Evolutionary conservation across 1,140 invertebrate species (phyloP).

Genomic region (Gyrodactylus salaris): DNA sequence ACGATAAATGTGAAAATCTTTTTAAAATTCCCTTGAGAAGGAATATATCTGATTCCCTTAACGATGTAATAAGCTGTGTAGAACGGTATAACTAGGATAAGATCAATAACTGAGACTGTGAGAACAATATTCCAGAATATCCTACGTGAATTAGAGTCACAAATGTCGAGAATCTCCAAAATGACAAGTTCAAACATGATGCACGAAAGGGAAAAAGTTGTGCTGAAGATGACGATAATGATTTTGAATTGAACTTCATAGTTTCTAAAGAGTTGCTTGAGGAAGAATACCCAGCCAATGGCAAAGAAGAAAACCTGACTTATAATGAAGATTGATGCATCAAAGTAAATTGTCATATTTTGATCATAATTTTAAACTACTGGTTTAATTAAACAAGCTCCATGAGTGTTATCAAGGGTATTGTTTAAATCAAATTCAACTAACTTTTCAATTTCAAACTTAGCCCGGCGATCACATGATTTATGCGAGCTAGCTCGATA

Average conservation of each 20-base stretch:
- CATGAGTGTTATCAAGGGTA: no score
- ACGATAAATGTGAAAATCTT: slow-evolving; percentile 40
- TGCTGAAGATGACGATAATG: slow-evolving; percentile 76
- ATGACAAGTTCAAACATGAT: slow-evolving; percentile 99
- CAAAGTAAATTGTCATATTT: not conserved
- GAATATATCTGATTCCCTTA: slow-evolving; percentile 59
- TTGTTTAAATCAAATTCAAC: no score
- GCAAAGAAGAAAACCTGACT: slow-evolving; percentile 56
- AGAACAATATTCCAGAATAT: slow-evolving; percentile 75
- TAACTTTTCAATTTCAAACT: no score
- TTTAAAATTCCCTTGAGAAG: slow-evolving; percentile 14
- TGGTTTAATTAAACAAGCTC: no score
- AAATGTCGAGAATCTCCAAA: slow-evolving; percentile 78
- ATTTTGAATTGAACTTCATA: slow-evolving; percentile 76
- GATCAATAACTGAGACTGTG: slow-evolving; percentile 58
- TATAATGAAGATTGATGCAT: not conserved
- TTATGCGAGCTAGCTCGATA: no score
- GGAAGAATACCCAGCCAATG: slow-evolving; percentile 89
- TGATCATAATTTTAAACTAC: no score
- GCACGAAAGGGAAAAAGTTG: slow-evolving; percentile 78
- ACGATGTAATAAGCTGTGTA: slow-evolving; percentile 80
- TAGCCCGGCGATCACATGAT: no score
- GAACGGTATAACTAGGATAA: slow-evolving; percentile 76
- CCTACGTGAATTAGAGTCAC: slow-evolving; percentile 52
- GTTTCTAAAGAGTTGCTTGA: slow-evolving; percentile 79